Evolutionary conservation across 2,113 vertebrate species (phyloP), one percentile per base, ranked within the genome.

Genomic region (Lasiurus cinereus): DNA sequence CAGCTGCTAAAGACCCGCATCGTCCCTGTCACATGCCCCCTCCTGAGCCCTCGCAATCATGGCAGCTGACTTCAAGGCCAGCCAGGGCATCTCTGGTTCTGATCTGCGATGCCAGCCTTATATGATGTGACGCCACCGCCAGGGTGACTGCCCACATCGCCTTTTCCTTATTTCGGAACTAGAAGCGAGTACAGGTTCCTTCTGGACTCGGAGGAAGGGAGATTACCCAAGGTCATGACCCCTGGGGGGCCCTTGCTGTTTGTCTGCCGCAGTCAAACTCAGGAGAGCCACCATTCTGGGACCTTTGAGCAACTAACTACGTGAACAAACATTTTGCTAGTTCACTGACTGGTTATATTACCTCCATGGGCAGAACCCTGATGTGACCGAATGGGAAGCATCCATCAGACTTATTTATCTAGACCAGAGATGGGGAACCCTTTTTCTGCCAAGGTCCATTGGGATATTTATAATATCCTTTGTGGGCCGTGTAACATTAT

Each of bases 41-140:
- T 29, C 10, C 1, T n/a, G 3, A 0, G 29, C 69, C 62, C 29
- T 74, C 36, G 0, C 50, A 59, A 16, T 6, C 78, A 1, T 10
- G 5, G 59, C 79, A 10, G 31, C n/a, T 22, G 13, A 27, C 74
- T 56, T 79, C 43, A 16, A 18, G 82, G 54, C 62, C 9, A 2
- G 19, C 29, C 5, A 13, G 27, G 43, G 22, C 56, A 6, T 6
- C 29, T 7, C 3, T 50, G 6, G 1, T 39, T n/a, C 27, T 14
- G 15, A 14, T 73, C 31, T 19, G 31, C 48, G 31, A 0, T 2
- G 2, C 6, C 1, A 1, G 50, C 5, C 54, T 39, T 21, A 2
- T 4, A 0, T 22, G 24, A 50, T 3, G 2, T 22, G 11, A 59
- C 1, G 0, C 13, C 24, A 8, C 31, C 59, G 24, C 1, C 0